A percentile compares a stretch with the other conserved stretches of the same genome.
phyloP scores from a whole-genome alignment of 2,888 invertebrate species.

The Pterostichus madidus region DNA sequence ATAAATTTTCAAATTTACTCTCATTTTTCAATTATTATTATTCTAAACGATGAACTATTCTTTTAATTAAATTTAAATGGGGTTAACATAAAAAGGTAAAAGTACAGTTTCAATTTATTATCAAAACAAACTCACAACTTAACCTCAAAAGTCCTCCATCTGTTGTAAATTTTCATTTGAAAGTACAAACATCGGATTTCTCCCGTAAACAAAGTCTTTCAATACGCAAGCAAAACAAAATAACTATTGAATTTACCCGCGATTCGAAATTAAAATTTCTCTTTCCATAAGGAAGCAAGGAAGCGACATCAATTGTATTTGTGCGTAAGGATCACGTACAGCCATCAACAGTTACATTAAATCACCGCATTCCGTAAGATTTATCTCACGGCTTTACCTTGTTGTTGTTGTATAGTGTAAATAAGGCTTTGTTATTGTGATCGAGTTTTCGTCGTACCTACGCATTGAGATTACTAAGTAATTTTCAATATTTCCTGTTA shows the following conservation, averaged over 20 bases:
- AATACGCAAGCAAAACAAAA: slow-evolving; percentile 5
- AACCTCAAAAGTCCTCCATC: background rate
- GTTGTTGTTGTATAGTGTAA: background rate
- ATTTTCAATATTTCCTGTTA: too few relatives aligned
- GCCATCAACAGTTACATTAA: background rate
- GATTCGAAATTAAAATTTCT: slow-evolving; percentile 50
- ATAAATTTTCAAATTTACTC: too few relatives aligned
- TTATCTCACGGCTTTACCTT: slow-evolving; percentile 1
- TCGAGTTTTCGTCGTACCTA: background rate
- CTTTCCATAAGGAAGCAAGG: slow-evolving; percentile 35
- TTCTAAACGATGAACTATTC: too few relatives aligned
- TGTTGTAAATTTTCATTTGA: background rate
- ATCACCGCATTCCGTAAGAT: slow-evolving; percentile 24
- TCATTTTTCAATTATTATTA: too few relatives aligned
- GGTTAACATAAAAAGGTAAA: background rate
- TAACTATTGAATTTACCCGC: slow-evolving; percentile 4
- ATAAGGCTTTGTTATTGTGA: slow-evolving; percentile 19
- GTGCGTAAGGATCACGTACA: slow-evolving; percentile 9
- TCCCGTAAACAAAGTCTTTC: slow-evolving; percentile 15
- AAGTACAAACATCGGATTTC: slow-evolving; percentile 22
- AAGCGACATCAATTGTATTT: slow-evolving; percentile 13
- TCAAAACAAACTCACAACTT: background rate
- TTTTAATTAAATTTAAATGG: too few relatives aligned
- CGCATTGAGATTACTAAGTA: slow-evolving; percentile 2
- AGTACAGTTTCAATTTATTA: background rate